A percentile compares a stretch with the other conserved stretches of the same genome.
phyloP scores from a whole-genome alignment of 2,113 vertebrate genomes.

The Bufo bufo region DNA sequence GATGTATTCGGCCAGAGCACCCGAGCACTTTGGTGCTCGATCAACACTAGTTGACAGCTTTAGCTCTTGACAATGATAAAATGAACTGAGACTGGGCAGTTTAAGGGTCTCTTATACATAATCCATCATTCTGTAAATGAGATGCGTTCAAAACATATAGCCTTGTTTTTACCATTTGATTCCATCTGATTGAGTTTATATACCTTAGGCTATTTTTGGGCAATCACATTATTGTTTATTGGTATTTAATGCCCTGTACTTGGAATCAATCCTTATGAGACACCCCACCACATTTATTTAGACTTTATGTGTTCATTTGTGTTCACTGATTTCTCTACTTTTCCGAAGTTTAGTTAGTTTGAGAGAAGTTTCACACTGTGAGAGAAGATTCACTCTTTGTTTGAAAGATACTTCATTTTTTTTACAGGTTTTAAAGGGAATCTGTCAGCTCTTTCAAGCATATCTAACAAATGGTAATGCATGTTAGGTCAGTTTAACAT shows the following conservation, averaged over 20 bases:
- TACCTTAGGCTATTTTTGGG: conserved; percentile 8
- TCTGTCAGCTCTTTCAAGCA: too few species aligned
- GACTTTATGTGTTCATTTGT: neutral
- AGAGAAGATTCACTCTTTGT: too few species aligned
- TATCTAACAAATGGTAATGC: too few species aligned
- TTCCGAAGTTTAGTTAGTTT: too few species aligned
- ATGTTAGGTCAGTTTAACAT: too few species aligned
- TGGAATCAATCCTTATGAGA: neutral
- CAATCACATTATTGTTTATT: conserved; percentile 14
- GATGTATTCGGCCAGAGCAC: too few species aligned
- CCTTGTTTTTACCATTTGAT: conserved; percentile 20
- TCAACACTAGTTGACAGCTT: neutral
- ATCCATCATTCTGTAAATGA: conserved; percentile 43
- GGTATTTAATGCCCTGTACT: neutral
- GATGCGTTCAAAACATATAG: conserved; percentile 23
- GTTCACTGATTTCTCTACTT: neutral
- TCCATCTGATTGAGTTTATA: neutral
- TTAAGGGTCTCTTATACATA: conserved; percentile 32
- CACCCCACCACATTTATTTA: neutral
- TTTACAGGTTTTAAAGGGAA: too few species aligned
- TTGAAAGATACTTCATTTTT: too few species aligned
- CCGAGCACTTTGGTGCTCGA: too few species aligned
- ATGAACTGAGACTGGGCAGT: conserved; percentile 28
- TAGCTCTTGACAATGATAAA: conserved; percentile 38
- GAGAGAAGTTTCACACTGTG: too few species aligned